A percentile compares a stretch with the other conserved stretches of the same genome.
These are phyloP conservation scores for Ferdinandea cuprea DNA, from an alignment of 2,888 invertebrate species.

Conservation along the genomic window DNA sequence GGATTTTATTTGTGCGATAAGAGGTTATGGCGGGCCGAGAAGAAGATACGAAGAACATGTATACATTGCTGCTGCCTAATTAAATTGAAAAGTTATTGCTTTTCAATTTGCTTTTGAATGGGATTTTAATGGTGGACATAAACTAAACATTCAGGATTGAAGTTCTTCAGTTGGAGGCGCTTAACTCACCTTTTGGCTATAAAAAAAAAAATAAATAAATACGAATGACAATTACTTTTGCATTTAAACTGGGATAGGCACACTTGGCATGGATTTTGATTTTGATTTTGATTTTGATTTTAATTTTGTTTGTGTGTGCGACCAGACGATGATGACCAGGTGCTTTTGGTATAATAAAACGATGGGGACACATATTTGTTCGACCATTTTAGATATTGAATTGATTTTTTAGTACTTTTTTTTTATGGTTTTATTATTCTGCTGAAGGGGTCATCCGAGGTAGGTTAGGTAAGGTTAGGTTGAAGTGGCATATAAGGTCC, in stretches of 20 bases:
- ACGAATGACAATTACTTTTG: constrained; percentile 21
- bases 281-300: no score
- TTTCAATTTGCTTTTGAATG: constrained; percentile 67
- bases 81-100: constrained; percentile 62
- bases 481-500: no score
- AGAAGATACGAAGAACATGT: background rate
- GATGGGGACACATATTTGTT: no score
- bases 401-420: no score
- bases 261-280: constrained; percentile 3
- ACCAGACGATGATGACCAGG: no score
- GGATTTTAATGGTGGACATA: constrained; percentile 47
- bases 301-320: no score
- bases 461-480: no score
- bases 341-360: no score
- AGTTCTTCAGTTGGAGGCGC: background rate
- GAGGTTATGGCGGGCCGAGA: background rate
- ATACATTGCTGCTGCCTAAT: constrained; percentile 50
- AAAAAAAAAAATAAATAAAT: constrained; percentile 19
- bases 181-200: constrained; percentile 6
- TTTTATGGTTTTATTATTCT: no score
- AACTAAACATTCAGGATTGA: constrained; percentile 24
- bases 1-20: constrained; percentile 39
- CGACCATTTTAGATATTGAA: no score
- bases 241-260: constrained; percentile 22
- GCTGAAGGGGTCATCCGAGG: no score